A percentile compares a stretch with the other conserved stretches of the same genome.
phyloP scores from a whole-genome alignment of 2,888 invertebrate genomes.

The Nephrotoma flavescens region DNA sequence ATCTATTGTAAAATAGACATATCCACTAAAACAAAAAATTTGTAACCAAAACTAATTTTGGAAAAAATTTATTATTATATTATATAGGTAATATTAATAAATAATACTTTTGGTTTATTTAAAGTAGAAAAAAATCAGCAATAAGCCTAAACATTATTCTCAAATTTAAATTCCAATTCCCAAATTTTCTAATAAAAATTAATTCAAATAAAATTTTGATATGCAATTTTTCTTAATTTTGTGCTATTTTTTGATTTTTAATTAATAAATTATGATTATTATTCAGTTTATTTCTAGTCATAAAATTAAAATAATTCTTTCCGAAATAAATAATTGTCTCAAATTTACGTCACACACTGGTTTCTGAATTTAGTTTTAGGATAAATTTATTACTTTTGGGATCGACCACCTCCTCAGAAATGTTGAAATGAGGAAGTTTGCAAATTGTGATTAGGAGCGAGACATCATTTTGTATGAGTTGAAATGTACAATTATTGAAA shows the following conservation, averaged over 20 bases:
- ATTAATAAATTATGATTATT: background rate
- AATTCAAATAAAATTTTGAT: background rate
- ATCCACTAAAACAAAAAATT: background rate
- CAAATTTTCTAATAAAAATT: background rate
- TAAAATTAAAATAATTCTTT: background rate
- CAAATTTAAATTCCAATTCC: background rate
- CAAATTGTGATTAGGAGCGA: constrained; percentile 78
- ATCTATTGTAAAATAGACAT: background rate
- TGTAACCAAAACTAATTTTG: background rate
- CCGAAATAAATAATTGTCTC: background rate
- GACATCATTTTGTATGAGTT: constrained; percentile 84
- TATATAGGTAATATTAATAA: background rate
- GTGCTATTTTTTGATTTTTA: background rate
- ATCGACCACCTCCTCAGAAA: constrained; percentile 92
- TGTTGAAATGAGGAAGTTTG: constrained; percentile 81
- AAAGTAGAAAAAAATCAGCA: background rate
- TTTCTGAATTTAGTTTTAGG: constrained; percentile 85
- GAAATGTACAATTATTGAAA: constrained; percentile 71
- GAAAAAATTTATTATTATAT: background rate
- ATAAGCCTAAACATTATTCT: background rate
- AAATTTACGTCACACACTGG: constrained; percentile 65
- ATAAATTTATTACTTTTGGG: constrained; percentile 93
- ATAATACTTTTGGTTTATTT: background rate
- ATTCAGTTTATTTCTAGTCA: background rate
- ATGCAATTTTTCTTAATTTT: background rate